These are phyloP conservation scores for Lagocephalus sceleratus DNA, from an alignment of 2,797 vertebrate genomes.

Conservation along the genomic window DNA sequence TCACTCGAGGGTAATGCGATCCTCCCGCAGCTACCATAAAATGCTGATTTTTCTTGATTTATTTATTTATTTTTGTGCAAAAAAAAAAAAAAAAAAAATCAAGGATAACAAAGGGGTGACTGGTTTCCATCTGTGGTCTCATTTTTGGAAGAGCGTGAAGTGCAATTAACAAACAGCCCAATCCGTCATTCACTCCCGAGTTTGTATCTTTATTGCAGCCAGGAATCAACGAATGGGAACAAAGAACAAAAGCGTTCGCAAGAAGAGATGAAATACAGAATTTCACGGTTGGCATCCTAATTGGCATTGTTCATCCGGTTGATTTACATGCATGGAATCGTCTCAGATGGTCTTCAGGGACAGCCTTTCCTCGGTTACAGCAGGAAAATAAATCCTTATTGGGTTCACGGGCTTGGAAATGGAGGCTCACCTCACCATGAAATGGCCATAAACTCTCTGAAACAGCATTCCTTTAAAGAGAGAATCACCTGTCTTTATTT, in stretches of 20 bases:
- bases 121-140: no score
- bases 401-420: background rate
- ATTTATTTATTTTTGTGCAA: conserved; percentile 29
- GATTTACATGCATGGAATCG: conserved; percentile 31
- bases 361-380: background rate
- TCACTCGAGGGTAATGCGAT: conserved; percentile 16
- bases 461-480: background rate
- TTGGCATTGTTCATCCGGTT: conserved; percentile 32
- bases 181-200: conserved; percentile 65
- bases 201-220: conserved; percentile 63
- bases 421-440: background rate
- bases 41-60: conserved; percentile 16
- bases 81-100: conserved; percentile 5
- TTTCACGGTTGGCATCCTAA: conserved; percentile 28
- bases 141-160: conserved; percentile 1
- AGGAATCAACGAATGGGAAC: conserved; percentile 43
- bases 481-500: background rate
- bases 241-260: conserved; percentile 11
- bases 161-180: conserved; percentile 52
- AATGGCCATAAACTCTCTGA: background rate
- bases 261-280: conserved; percentile 17
- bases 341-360: conserved; percentile 3
- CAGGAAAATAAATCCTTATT: conserved; percentile 11
- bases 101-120: no score
- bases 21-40: background rate